Evolutionary conservation across 2,797 vertebrate genomes (phyloP), one percentile per base, ranked within the genome.

Genomic region (Myotis planiceps): DNA sequence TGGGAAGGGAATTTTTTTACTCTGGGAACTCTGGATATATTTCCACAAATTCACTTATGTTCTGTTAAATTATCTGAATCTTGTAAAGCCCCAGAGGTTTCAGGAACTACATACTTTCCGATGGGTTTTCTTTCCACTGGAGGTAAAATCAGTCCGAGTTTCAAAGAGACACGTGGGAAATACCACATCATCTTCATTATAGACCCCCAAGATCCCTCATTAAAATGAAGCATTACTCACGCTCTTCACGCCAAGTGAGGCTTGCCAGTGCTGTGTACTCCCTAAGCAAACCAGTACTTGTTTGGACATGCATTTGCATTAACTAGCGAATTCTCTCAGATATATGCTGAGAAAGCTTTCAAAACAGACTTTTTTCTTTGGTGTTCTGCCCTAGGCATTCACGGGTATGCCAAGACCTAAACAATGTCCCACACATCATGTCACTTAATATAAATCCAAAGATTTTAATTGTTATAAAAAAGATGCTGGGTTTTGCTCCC

Each of bases 221-320:
- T 96, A 96, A 90, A 85, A 88, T 97, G 96, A 97, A 97, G 63
- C 96, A 94, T 97, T 78, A 66, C 91, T 92, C 76, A 34, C 0
- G 0, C 47, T 82, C 42, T 75, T 49, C 60, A 9, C 37, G 89
- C 96, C 95, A 92, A 94, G 83, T 13, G 89, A 96, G 29, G n/a
- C 68, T 92, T 85, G 93, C 94, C 97, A 97, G 95, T 80, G 81
- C 84, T 60, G 2, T 2, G 1, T 68, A 29, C 76, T 93, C 95
- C 81, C 87, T 63, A 45, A 37, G 78, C 87, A 93, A 90, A 93
- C 93, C 95, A 37, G 94, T n/a, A 75, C 96, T 98, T 97, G 96
- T 97, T 95, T 96, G 92, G 96, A 96, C 96, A 85, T 71, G 27
- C 83, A 53, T 95, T 95, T 94, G 51, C 87, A 82, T 94, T 97